Percentiles rank a stretch among this genome's conserved stretches.
phyloP scores from a whole-genome alignment of 2,797 vertebrate genomes.

The Spheniscus humboldti region DNA sequence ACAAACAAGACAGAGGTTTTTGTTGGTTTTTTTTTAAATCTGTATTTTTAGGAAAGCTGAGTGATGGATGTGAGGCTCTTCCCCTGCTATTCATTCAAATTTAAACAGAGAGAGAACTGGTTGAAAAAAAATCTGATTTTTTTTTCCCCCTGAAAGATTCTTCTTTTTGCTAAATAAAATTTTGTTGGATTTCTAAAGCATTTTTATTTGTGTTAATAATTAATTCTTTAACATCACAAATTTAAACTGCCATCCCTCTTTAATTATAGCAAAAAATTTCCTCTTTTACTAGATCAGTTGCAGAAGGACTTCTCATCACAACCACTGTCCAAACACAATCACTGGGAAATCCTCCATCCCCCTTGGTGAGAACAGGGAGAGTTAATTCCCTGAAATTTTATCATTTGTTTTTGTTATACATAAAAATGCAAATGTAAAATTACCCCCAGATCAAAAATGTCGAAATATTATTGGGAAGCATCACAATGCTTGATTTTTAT shows the following conservation, averaged over 20 bases:
- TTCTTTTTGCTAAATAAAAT: not conserved
- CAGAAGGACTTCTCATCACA: constrained; percentile 18
- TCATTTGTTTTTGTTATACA: not conserved
- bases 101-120: not conserved
- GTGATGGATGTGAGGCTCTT: not conserved
- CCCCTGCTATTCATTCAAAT: not conserved
- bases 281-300: not conserved
- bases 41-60: not conserved
- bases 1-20: not conserved
- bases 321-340: constrained; percentile 5
- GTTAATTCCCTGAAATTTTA: not conserved
- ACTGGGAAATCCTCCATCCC: not conserved
- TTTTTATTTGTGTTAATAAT: not conserved
- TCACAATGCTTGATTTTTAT: not conserved
- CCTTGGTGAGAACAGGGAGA: not conserved
- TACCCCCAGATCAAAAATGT: not conserved
- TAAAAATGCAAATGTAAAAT: constrained; percentile 26
- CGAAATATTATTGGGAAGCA: constrained; percentile 5
- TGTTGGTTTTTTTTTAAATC: not conserved
- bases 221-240: not conserved
- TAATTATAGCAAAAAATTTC: not conserved
- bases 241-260: not conserved
- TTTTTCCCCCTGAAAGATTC: not conserved
- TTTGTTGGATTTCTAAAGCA: not conserved
- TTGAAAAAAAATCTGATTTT: not conserved